Conservation (phyloP, 2,888 invertebrate species). For the Callimorpha dominula region DNA sequence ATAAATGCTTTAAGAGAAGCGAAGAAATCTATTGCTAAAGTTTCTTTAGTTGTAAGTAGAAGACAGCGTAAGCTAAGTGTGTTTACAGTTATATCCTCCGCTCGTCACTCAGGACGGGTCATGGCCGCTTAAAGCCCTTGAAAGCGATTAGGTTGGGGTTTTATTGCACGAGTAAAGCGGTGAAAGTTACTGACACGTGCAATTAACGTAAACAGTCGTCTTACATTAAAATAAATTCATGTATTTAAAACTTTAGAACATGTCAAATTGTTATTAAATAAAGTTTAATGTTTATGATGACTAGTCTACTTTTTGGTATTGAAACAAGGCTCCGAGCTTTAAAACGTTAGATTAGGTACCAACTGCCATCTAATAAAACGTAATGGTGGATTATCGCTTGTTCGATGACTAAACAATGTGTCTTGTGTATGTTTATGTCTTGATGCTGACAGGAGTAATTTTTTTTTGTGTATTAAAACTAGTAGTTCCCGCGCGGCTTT, state of each 20-base stretch:
- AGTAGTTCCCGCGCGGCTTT: too few relatives aligned
- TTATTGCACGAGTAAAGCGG: conserved; percentile 73
- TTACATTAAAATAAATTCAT: conserved; percentile 56
- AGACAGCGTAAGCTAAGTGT: conserved; percentile 48
- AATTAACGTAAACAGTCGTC: conserved; percentile 59
- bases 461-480: too few relatives aligned
- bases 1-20: background rate
- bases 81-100: conserved; percentile 62
- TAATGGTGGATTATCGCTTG: background rate
- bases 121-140: conserved; percentile 86
- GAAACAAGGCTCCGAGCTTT: background rate
- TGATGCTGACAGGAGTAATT: too few relatives aligned
- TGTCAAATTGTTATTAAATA: conserved; percentile 38
- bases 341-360: background rate
- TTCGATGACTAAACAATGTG: background rate
- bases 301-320: background rate
- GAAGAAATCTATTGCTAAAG: conserved; percentile 4
- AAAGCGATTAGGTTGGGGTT: conserved; percentile 76
- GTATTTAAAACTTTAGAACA: conserved; percentile 44
- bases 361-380: background rate
- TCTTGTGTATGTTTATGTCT: background rate
- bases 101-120: conserved; percentile 76
- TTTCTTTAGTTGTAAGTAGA: conserved; percentile 10
- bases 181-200: conserved; percentile 61
- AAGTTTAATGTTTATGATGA: conserved; percentile 20